Evolutionary conservation across 2,113 vertebrate species (phyloP).

Genomic region (human): GRCh38 chr12:27144001-27144500

Average conservation of each 20-base stretch:
- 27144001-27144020: not conserved
- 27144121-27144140: not conserved
- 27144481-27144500: not conserved
- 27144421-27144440: not conserved
- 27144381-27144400: not conserved
- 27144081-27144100: not conserved
- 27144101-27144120: not conserved
- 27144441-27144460: not conserved
- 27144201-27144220: not conserved
- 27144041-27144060: conserved; percentile 2
- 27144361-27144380: too few relatives aligned
- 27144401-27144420: not conserved
- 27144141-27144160: not conserved
- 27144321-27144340: not conserved
- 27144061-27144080: conserved; percentile 19
- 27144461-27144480: not conserved
- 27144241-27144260: not conserved
- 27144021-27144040: not conserved
- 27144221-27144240: not conserved
- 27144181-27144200: not conserved
- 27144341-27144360: too few relatives aligned
- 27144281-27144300: not conserved
- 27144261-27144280: too few relatives aligned
- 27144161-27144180: not conserved
- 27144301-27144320: not conserved